Base-by-base conservation (phyloP, 2,888 invertebrate genomes). In the Ormyrus nitidulus region DNA sequence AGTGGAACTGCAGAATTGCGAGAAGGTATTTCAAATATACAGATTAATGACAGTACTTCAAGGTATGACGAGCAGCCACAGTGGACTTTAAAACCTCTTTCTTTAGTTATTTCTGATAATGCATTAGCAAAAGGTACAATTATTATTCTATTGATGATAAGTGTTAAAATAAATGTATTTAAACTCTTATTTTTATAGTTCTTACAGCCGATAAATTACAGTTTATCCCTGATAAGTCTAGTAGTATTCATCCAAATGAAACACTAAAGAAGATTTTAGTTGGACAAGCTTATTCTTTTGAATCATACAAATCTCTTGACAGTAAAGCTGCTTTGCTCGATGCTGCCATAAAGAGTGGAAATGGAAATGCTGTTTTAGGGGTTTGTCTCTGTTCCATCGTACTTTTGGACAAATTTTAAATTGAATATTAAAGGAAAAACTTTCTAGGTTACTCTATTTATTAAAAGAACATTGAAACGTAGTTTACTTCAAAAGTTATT, bases 321-420 rank as follows among this genome's bases (percentile, higher is more conserved):
- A 94, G 94, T 84, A 97, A 97, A 90, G 93, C 94, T 56, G 92
- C 93, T 79, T 88, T 97, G 11, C 87, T 97, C 8, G 95, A 96
- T 86, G 93, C 93, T 80, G 94, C 96, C 0, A 91, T 96, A 51
- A 91, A 92, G 49, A 92, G 93, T 71, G 95, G 95, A 6, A 95
- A 96, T 90, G 97, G 96, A 46, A 95, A 96, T 92, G 93, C 94
- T 46, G 94, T 96, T 83, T 91, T 95, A 72, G 93, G 93, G 81
- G 94, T 95, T 87, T 88, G 92, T 90, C 65, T 34, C 34, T 34
- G 34, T 4, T 34, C 34, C 34, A 34, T 34, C 34, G 34, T 34
- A 34, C 34, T 34, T 34, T 34, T 34, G 4, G 10, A 68, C 34
- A 61, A 34, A 62, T 48, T 44, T 56, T 13, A 54, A 75, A 75